Evolutionary conservation across 2,888 invertebrate genomes (phyloP).

Genomic region (Cantharis rustica): DNA sequence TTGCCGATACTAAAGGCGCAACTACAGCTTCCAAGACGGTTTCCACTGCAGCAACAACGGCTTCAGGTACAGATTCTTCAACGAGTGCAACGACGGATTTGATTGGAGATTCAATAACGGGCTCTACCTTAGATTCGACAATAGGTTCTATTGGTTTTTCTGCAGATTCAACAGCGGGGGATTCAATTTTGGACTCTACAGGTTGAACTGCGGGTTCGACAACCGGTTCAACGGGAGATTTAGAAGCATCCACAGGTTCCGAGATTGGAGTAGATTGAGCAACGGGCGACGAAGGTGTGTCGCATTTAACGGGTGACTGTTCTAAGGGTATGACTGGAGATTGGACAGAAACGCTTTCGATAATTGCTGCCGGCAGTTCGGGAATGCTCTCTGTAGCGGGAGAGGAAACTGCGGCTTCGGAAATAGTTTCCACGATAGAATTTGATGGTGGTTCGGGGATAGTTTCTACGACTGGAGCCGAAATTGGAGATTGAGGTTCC

Average conservation of each 20-base stretch:
- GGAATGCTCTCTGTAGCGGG: conserved; percentile 21
- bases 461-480: conserved; percentile 35
- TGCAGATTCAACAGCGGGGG: conserved; percentile 4
- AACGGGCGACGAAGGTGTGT: not conserved
- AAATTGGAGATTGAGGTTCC: conserved; percentile 27
- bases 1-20: not conserved
- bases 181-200: not conserved
- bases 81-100: not conserved
- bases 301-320: conserved; percentile 6
- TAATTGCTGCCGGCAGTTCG: conserved; percentile 23
- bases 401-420: conserved; percentile 14
- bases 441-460: conserved; percentile 21
- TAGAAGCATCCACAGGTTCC: not conserved
- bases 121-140: not conserved
- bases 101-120: not conserved
- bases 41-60: not conserved
- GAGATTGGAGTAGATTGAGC: conserved; percentile 11
- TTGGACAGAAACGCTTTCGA: conserved; percentile 14
- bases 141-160: not conserved
- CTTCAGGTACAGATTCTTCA: not conserved
- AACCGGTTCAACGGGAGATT: not conserved
- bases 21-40: not conserved
- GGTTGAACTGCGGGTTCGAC: not conserved
- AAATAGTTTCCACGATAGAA: conserved; percentile 9
- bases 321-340: conserved; percentile 13